A percentile compares a stretch with the other conserved stretches of the same genome.
These are phyloP conservation scores for Pristionchus japonicus DNA, from an alignment of 2,888 invertebrate species.

Conservation along the genomic window DNA sequence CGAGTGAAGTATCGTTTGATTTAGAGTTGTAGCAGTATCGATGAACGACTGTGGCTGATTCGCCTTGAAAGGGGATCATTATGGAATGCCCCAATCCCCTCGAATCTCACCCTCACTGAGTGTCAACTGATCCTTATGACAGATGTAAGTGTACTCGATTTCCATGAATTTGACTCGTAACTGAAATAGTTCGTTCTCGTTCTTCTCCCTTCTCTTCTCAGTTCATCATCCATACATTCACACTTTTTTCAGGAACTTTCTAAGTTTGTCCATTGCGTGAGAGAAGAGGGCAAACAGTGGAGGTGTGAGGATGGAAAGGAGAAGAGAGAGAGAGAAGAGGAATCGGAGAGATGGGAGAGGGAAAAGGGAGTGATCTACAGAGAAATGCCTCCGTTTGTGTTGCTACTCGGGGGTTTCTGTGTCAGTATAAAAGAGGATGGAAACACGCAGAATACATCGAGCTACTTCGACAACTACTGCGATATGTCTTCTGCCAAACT, in stretches of 20 bases:
- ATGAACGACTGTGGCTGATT: slow-evolving; percentile 49
- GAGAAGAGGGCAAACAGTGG: not conserved
- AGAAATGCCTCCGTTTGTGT: not conserved
- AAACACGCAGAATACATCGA: not conserved
- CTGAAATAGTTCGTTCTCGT: slow-evolving; percentile 48
- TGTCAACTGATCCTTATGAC: slow-evolving; percentile 54
- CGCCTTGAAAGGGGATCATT: not conserved
- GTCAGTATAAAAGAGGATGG: not conserved
- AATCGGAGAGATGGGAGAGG: not conserved
- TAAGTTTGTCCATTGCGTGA: not conserved
- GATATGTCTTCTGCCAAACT: slow-evolving; percentile 33
- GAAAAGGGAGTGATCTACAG: not conserved
- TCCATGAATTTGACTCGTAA: slow-evolving; percentile 58
- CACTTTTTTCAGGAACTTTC: not conserved
- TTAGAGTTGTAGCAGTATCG: slow-evolving; percentile 49
- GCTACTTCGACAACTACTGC: not conserved
- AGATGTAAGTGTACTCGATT: slow-evolving; percentile 63
- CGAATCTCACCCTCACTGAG: slow-evolving; percentile 55
- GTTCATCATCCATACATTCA: not conserved
- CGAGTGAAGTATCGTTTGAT: slow-evolving; percentile 48
- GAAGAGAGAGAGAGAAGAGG: not conserved
- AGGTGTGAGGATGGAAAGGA: not conserved
- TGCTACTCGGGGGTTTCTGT: not conserved
- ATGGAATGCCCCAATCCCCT: not conserved
- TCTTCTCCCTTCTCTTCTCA: too few relatives aligned